Conservation (phyloP, 2,797 vertebrate species). For the Smutsia temminckii region DNA sequence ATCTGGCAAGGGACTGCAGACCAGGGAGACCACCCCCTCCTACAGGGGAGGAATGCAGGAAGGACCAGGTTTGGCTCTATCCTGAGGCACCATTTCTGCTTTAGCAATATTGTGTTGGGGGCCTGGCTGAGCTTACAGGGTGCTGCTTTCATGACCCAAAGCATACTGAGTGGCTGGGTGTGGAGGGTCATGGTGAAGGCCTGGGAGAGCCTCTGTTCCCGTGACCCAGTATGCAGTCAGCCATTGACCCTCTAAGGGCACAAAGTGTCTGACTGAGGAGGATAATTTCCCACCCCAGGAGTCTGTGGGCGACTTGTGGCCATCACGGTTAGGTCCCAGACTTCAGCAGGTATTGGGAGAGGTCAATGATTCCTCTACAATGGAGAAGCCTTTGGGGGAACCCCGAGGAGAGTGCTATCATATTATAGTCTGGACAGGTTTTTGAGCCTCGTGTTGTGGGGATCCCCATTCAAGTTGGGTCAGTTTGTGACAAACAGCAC, state of each 20-base stretch:
- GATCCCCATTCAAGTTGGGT: not conserved
- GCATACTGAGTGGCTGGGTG: not conserved
- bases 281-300: not conserved
- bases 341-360: not conserved
- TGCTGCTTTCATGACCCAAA: not conserved
- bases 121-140: not conserved
- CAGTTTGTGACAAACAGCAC: not conserved
- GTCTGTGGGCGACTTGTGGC: not conserved
- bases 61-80: not conserved
- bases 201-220: not conserved
- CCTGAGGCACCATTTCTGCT: not conserved
- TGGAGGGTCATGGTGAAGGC: not conserved
- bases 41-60: not conserved
- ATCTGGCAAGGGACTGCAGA: not conserved
- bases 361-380: not conserved
- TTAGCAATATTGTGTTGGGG: not conserved
- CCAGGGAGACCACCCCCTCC: not conserved
- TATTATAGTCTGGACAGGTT: not conserved
- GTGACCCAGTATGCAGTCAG: not conserved
- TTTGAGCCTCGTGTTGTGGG: not conserved
- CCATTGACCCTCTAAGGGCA: not conserved
- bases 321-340: not conserved
- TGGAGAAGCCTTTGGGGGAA: not conserved
- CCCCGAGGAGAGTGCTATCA: not conserved
- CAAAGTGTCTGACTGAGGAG: not conserved